Base-by-base conservation (phyloP, 35 echinoderm and acorn worm genomes). In the Acanthaster planci region DNA sequence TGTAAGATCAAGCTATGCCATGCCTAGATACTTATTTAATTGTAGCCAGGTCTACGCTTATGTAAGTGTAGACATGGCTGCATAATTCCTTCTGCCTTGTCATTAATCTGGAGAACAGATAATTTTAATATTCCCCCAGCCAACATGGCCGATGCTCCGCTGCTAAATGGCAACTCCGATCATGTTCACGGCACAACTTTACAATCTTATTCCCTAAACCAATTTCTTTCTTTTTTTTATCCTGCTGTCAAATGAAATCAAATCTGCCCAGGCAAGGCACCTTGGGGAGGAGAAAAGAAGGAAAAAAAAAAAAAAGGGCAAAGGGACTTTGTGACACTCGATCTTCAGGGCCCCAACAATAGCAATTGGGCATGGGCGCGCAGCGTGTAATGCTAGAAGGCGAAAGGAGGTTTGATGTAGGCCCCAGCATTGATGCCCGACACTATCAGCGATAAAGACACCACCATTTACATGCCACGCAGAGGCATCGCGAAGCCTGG, bases 291-390 rank as follows among this genome's bases (percentile, higher is more conserved):
- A 31, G 8, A 79, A 36, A 8, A 36, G 42, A 50, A 1, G 17
- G 21, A 31, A 36, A 79, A 36, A 8, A 36, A n/a, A 9, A 36
- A 10, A 37, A 52, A 52, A 83, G 22, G 10, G 18, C 53, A 23
- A 55, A 23, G 27, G 53, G 31, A 55, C 44, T 57, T 29, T 6
- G 15, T 0, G 34, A 51, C 2, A 83, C 32, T 5, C 26, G 34
- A 83, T 83, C 34, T 18, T 30, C 47, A 79, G 38, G 76, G 29
- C 57, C 1, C 30, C 34, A 72, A 72, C 64, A 72, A 72, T 72
- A 26, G 64, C 26, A 14, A 72, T 14, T 18, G 34, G 64, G 64
- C 23, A 72, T 26, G 34, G n/a, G 64, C 30, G 64, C 26, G 14
- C 64, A 72, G 42, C 12, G 12, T 34, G 64, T 72, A 72, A 72